Percentiles rank a stretch among this genome's conserved stretches.
Conservation (phyloP, 2,888 invertebrate genomes). For the Selenia dentaria region DNA sequence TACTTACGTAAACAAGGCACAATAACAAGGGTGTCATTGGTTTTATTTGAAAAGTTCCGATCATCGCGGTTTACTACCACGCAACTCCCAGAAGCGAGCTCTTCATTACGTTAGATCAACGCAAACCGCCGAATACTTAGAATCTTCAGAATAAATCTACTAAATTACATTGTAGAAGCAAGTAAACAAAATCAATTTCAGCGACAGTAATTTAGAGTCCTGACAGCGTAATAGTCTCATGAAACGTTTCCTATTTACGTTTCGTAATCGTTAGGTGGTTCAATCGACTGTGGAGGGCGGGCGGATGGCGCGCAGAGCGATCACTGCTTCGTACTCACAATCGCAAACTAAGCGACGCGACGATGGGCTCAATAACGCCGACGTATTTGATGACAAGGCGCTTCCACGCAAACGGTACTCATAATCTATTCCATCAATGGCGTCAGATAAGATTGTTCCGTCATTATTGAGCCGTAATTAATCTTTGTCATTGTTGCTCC, state of each 20-base stretch:
- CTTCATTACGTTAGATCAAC: conserved; percentile 15
- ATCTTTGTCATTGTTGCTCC: conserved; percentile 69
- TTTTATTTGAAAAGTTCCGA: conserved; percentile 77
- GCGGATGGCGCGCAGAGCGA: conserved; percentile 4
- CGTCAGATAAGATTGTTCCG: conserved; percentile 63
- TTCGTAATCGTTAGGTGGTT: conserved; percentile 15
- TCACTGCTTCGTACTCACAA: conserved; percentile 32
- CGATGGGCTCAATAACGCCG: conserved; percentile 35
- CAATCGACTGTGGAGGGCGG: conserved; percentile 8
- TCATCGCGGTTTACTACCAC: conserved; percentile 59
- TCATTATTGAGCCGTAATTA: conserved; percentile 73
- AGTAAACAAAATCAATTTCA: conserved; percentile 19
- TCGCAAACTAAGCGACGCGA: conserved; percentile 28
- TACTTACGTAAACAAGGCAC: conserved; percentile 59
- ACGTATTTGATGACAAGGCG: conserved; percentile 47
- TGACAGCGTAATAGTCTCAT: conserved; percentile 21
- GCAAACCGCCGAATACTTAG: conserved; percentile 2
- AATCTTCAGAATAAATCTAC: conserved; percentile 8
- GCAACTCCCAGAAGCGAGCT: conserved; percentile 36
- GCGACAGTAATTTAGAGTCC: conserved; percentile 18
- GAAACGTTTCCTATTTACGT: conserved; percentile 24
- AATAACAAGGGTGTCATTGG: conserved; percentile 49
- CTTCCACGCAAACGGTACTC: conserved; percentile 49
- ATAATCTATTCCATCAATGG: conserved; percentile 61
- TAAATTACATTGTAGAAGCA: conserved; percentile 6